phyloP scores from a whole-genome alignment of 2,888 invertebrate genomes.

The Drosophila fungiperda region DNA sequence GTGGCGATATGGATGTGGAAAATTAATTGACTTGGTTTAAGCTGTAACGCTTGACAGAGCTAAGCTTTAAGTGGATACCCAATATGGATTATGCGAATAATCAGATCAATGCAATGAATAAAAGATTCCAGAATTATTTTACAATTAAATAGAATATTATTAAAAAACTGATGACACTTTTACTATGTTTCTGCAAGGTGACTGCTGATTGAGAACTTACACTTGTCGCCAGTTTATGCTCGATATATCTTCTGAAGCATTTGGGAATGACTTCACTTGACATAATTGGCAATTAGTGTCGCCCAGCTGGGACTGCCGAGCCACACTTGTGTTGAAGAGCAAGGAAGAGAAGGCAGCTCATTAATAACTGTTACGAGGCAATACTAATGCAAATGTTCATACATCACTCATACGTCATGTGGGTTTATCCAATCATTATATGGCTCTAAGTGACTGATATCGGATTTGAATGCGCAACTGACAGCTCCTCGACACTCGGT shows the following conservation, averaged over 20 bases:
- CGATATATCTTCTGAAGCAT: conserved; percentile 11
- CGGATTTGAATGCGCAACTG: conserved; percentile 30
- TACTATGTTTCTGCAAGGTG: background rate
- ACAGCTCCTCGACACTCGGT: conserved; percentile 47
- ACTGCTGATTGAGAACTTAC: conserved; percentile 45
- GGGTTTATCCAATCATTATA: conserved; percentile 70
- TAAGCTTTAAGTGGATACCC: conserved; percentile 33
- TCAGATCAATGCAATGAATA: conserved; percentile 13
- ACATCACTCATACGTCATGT: conserved; percentile 78
- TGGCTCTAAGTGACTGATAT: conserved; percentile 33
- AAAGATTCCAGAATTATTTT: rapidly evolving
- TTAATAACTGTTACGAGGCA: conserved; percentile 63
- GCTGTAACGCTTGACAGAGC: conserved; percentile 30
- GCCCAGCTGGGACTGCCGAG: conserved; percentile 42
- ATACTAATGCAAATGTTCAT: conserved; percentile 59
- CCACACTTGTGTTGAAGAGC: background rate
- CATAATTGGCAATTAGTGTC: conserved; percentile 70
- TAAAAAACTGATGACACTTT: background rate
- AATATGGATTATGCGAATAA: conserved; percentile 26
- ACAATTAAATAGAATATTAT: background rate
- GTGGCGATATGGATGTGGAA: conserved; percentile 25
- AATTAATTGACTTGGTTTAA: conserved; percentile 43
- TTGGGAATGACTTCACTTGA: conserved; percentile 28
- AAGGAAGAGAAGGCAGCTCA: conserved; percentile 59
- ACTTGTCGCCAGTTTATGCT: conserved; percentile 28